Conservation (phyloP, 2,113 vertebrate species). For the Odocoileus virginianus region DNA sequence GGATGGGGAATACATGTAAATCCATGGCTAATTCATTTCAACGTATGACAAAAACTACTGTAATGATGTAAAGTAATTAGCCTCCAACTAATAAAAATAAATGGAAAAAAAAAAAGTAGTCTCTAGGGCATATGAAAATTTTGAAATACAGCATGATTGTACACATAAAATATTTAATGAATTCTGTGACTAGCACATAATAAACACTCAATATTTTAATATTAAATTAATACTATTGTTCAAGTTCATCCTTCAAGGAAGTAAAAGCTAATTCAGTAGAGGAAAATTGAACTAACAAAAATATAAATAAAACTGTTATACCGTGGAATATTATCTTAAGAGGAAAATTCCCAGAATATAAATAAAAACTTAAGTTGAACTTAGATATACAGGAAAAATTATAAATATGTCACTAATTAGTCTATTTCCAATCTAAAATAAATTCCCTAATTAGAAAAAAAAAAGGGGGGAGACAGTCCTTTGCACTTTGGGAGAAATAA, state of each 20-base stretch:
- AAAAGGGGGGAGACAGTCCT: rapidly evolving
- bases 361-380: background rate
- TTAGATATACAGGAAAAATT: background rate
- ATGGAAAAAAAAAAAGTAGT: too few species aligned
- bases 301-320: background rate
- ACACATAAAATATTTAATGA: background rate
- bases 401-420: background rate
- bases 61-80: too few species aligned
- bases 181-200: background rate
- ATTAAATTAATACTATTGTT: background rate
- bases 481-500: background rate
- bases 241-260: background rate
- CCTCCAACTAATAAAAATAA: too few species aligned
- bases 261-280: background rate
- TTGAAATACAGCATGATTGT: background rate
- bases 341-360: background rate
- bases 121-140: background rate
- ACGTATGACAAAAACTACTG: too few species aligned
- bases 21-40: too few species aligned
- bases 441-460: background rate
- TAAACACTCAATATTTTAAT: background rate
- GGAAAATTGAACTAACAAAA: background rate
- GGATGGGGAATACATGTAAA: too few species aligned
- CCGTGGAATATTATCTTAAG: background rate
- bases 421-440: background rate